A percentile compares a stretch with the other conserved stretches of the same genome.
Evolutionary conservation across 1,140 invertebrate species (phyloP).

Genomic region (Bombus turneri): DNA sequence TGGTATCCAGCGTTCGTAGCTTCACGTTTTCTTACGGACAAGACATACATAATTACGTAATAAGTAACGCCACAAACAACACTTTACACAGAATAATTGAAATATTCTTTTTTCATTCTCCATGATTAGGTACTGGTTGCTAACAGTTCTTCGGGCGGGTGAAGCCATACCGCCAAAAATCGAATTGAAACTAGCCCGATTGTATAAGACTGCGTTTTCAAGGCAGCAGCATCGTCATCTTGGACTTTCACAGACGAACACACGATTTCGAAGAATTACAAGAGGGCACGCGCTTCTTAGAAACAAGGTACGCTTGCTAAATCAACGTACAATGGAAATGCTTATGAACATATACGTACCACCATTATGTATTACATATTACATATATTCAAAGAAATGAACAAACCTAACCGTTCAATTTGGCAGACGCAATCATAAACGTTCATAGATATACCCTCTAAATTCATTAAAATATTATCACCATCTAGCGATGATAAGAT

Average conservation of each 20-base stretch:
- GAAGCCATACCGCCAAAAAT: constrained; percentile 76
- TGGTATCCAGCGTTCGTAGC: no score
- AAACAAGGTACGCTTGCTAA: constrained; percentile 38
- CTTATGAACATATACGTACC: no score
- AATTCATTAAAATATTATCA: no score
- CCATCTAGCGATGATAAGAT: no score
- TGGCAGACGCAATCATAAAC: no score
- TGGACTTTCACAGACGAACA: constrained; percentile 71
- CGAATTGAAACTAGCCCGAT: constrained; percentile 80
- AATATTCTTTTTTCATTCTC: background rate
- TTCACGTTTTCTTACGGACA: no score
- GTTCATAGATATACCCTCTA: no score
- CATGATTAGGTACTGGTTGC: constrained; percentile 87
- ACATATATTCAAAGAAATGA: no score
- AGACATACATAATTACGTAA: background rate
- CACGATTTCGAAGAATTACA: constrained; percentile 66
- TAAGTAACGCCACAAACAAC: background rate
- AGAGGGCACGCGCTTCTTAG: constrained; percentile 7
- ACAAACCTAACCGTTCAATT: no score
- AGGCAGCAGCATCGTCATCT: constrained; percentile 80
- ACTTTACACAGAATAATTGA: background rate
- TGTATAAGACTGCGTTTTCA: constrained; percentile 82
- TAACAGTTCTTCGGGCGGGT: constrained; percentile 87
- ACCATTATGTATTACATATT: no score
- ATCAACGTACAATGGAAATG: background rate